Evolutionary conservation across 2,113 vertebrate genomes (phyloP).

Genomic region (Dicerorhinus sumatrensis): DNA sequence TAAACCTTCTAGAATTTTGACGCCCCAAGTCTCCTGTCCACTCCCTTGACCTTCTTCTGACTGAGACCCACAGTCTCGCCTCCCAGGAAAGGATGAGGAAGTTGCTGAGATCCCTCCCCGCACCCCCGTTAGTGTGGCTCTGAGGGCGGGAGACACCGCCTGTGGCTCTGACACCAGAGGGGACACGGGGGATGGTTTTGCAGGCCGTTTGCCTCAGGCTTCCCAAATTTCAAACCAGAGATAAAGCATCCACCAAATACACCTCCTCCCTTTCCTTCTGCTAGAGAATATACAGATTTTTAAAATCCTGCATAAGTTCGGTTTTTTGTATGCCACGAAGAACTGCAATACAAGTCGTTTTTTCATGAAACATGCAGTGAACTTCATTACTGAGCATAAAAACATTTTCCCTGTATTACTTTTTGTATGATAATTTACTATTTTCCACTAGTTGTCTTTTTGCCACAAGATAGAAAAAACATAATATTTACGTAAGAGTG

Average conservation of each 20-base stretch:
- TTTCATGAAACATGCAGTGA: slow-evolving; percentile 53
- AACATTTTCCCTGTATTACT: slow-evolving; percentile 60
- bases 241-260: neutral
- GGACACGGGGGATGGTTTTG: neutral
- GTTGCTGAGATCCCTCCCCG: no score
- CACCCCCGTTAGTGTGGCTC: neutral
- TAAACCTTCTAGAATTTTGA: neutral
- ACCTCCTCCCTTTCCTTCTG: neutral
- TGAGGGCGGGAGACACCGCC: neutral
- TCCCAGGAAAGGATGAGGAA: neutral
- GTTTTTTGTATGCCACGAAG: slow-evolving; percentile 55
- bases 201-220: neutral
- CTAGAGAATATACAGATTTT: neutral
- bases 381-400: slow-evolving; percentile 50
- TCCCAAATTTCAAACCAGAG: neutral
- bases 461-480: slow-evolving; percentile 67
- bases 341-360: slow-evolving; percentile 64
- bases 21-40: neutral
- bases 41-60: neutral
- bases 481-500: slow-evolving; percentile 69
- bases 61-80: neutral
- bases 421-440: slow-evolving; percentile 59
- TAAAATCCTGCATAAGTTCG: slow-evolving; percentile 52
- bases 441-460: slow-evolving; percentile 73
- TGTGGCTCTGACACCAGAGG: neutral